These are phyloP conservation scores for Cactoblastis cactorum DNA, from an alignment of 2,888 invertebrate species.

Conservation along the genomic window DNA sequence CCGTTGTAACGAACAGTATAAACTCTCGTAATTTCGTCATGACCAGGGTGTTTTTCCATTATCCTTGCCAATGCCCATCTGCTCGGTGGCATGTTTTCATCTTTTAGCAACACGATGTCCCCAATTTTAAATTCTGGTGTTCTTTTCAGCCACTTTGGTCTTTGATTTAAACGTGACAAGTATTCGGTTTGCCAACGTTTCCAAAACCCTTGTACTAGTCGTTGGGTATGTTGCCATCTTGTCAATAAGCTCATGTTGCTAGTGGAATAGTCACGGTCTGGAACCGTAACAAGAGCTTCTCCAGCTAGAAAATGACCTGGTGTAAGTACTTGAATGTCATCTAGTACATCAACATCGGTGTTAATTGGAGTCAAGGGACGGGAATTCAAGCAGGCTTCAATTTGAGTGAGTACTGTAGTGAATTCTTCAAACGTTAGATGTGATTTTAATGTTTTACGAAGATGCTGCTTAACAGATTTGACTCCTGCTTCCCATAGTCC, in stretches of 20 bases:
- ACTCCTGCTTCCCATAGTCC: slow-evolving; percentile 22
- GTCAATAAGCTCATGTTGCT: not conserved
- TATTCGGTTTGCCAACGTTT: slow-evolving; percentile 21
- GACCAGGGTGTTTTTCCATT: not conserved
- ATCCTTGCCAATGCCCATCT: not conserved
- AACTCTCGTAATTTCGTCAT: no score
- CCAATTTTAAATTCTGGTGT: slow-evolving; percentile 15
- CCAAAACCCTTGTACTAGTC: slow-evolving; percentile 20
- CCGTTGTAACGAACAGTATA: no score
- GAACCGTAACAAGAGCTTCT: not conserved
- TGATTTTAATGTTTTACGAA: no score
- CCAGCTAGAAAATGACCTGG: not conserved
- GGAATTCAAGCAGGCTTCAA: no score
- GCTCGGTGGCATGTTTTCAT: not conserved
- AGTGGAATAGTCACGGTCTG: no score
- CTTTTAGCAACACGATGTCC: not conserved
- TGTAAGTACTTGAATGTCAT: no score
- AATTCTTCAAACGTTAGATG: no score
- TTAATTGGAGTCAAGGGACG: no score
- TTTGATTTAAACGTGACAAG: slow-evolving; percentile 16
- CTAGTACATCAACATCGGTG: no score
- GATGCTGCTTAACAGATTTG: no score
- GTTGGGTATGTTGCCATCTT: slow-evolving; percentile 19
- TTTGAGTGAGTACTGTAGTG: no score
- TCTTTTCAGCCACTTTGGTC: slow-evolving; percentile 21